These are phyloP conservation scores for Siphlonurus alternatus DNA, from an alignment of 2,888 invertebrate genomes.

Conservation along the genomic window DNA sequence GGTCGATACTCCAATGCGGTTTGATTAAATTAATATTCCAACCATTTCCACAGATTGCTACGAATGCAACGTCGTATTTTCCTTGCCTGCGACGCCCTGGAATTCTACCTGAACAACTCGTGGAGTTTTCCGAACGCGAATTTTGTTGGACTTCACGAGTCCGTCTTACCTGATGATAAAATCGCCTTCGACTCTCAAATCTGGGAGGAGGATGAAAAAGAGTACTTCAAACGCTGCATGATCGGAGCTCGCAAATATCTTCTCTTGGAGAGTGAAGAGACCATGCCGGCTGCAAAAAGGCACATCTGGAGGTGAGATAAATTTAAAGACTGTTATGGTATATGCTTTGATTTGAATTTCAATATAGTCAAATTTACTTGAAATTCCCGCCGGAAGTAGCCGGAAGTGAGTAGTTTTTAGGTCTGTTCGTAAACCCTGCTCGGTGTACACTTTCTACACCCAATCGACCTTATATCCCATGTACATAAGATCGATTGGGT, in stretches of 20 bases:
- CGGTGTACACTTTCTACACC: too few relatives aligned
- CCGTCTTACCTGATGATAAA: conserved; percentile 32
- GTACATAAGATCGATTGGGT: too few relatives aligned
- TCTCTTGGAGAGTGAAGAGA: conserved; percentile 3
- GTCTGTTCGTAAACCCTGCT: too few relatives aligned
- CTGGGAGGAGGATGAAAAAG: conserved; percentile 32
- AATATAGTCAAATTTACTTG: too few relatives aligned
- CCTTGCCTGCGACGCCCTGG: conserved; percentile 49
- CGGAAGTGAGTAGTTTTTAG: too few relatives aligned
- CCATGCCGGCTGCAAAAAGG: conserved; percentile 5
- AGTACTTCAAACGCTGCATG: conserved; percentile 25
- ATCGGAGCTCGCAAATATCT: conserved; percentile 5
- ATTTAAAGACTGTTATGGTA: too few relatives aligned
- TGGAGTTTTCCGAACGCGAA: conserved; percentile 61
- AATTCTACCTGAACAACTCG: conserved; percentile 54
- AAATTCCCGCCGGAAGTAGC: too few relatives aligned
- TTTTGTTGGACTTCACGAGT: conserved; percentile 32
- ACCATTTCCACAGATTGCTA: conserved; percentile 58
- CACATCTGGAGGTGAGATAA: conserved; percentile 34
- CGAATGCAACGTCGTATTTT: conserved; percentile 68
- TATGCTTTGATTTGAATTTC: too few relatives aligned
- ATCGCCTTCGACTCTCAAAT: conserved; percentile 42
- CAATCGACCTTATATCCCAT: too few relatives aligned
- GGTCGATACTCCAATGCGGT: too few relatives aligned
- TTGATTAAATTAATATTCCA: too few relatives aligned